These are phyloP conservation scores for Drosophila lowei DNA, from an alignment of 1,140 invertebrate genomes.

Conservation along the genomic window DNA sequence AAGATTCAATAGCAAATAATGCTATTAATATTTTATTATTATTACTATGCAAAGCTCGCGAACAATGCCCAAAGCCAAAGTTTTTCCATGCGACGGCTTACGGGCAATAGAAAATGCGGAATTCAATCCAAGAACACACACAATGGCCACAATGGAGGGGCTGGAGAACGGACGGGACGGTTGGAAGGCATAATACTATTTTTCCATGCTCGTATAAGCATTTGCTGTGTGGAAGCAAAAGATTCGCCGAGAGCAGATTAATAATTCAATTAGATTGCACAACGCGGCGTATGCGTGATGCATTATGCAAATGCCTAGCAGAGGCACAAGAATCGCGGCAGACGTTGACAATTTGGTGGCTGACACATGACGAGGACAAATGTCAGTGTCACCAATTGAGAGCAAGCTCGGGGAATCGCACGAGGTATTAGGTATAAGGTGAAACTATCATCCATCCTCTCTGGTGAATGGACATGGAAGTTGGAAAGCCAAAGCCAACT, in stretches of 20 bases:
- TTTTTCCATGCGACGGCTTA: constrained; percentile 46
- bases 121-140: constrained; percentile 49
- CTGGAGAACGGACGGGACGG: no score
- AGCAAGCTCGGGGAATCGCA: not conserved
- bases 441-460: constrained; percentile 7
- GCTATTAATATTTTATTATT: constrained; percentile 77
- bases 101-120: constrained; percentile 60
- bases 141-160: constrained; percentile 48
- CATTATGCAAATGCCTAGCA: constrained; percentile 47
- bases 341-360: constrained; percentile 31
- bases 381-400: constrained; percentile 48
- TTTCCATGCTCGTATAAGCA: constrained; percentile 18
- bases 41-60: constrained; percentile 66
- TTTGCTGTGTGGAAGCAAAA: constrained; percentile 34
- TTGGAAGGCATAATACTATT: constrained; percentile 17
- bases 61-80: constrained; percentile 57
- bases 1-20: constrained; percentile 61
- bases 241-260: constrained; percentile 61
- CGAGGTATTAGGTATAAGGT: not conserved
- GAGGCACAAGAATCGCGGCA: constrained; percentile 13
- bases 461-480: not conserved
- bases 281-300: constrained; percentile 63
- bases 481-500: not conserved
- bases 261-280: constrained; percentile 75
- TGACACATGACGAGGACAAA: constrained; percentile 26